Evolutionary conservation across 2,888 invertebrate genomes (phyloP).

Genomic region (Seira ritae): DNA sequence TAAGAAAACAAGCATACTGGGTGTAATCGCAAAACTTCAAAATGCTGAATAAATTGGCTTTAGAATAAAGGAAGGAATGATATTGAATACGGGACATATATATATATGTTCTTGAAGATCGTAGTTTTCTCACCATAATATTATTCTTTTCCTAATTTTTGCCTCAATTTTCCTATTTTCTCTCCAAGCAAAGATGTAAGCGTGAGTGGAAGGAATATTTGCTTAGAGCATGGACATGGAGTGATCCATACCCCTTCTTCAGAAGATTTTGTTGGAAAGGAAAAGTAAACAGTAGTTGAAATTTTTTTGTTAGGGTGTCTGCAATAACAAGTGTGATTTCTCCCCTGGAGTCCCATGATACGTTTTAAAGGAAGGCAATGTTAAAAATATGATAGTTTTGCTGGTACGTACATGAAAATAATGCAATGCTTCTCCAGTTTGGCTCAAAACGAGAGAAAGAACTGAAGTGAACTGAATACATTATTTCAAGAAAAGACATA

Average conservation of each 20-base stretch:
- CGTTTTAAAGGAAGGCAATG: not conserved
- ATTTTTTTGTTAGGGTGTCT: slow-evolving; percentile 4
- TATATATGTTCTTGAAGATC: too few relatives aligned
- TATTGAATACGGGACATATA: too few relatives aligned
- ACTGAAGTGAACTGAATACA: not conserved
- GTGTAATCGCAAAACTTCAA: too few relatives aligned
- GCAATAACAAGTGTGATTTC: not conserved
- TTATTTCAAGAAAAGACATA: not conserved
- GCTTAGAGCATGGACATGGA: slow-evolving; percentile 40
- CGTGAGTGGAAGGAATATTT: not conserved
- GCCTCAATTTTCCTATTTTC: too few relatives aligned
- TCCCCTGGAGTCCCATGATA: not conserved
- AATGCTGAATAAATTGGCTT: too few relatives aligned
- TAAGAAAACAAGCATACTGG: not conserved
- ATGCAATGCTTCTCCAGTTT: not conserved
- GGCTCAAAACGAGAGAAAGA: not conserved
- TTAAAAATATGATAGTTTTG: not conserved
- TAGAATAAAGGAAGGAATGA: too few relatives aligned
- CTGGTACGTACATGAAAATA: too few relatives aligned
- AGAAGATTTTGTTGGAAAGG: not conserved
- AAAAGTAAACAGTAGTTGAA: slow-evolving; percentile 41
- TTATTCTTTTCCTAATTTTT: too few relatives aligned
- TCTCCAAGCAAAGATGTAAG: too few relatives aligned
- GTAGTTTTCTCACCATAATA: too few relatives aligned
- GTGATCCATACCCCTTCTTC: slow-evolving; percentile 26